Evolutionary conservation across 2,113 vertebrate genomes (phyloP).

Genomic region (Rhabdornis inornatus): DNA sequence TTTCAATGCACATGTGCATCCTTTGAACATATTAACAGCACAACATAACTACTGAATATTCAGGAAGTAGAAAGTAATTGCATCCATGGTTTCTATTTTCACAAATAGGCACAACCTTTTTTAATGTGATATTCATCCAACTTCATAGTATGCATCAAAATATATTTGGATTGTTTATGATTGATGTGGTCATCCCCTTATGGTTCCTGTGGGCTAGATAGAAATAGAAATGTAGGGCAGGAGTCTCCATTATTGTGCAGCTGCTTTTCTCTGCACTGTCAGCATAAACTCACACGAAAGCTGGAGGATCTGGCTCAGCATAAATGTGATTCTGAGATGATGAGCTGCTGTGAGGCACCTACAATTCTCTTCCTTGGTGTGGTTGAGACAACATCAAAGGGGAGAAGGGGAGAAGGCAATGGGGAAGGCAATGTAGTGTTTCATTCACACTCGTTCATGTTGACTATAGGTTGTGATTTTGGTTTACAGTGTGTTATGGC

Average conservation of each 20-base stretch:
- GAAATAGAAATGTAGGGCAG: conserved; percentile 59
- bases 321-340: conserved; percentile 22
- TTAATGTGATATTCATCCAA: neutral
- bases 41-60: neutral
- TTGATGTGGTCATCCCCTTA: conserved; percentile 53
- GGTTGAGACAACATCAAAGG: neutral
- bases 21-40: neutral
- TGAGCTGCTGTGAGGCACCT: conserved; percentile 9
- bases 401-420: neutral
- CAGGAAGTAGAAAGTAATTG: neutral
- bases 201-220: conserved; percentile 20
- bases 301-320: conserved; percentile 41
- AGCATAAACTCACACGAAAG: conserved; percentile 1
- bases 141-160: conserved; percentile 5
- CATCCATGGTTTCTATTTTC: neutral
- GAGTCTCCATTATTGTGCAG: conserved; percentile 48
- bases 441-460: accelerated
- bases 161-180: conserved; percentile 28
- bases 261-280: conserved; percentile 46
- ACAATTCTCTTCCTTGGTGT: neutral
- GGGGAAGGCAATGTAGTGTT: neutral
- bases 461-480: neutral
- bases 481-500: neutral
- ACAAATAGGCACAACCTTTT: neutral
- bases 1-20: neutral